phyloP scores from a whole-genome alignment of 2,888 invertebrate species.

The Drosophila quasianomalipes region DNA sequence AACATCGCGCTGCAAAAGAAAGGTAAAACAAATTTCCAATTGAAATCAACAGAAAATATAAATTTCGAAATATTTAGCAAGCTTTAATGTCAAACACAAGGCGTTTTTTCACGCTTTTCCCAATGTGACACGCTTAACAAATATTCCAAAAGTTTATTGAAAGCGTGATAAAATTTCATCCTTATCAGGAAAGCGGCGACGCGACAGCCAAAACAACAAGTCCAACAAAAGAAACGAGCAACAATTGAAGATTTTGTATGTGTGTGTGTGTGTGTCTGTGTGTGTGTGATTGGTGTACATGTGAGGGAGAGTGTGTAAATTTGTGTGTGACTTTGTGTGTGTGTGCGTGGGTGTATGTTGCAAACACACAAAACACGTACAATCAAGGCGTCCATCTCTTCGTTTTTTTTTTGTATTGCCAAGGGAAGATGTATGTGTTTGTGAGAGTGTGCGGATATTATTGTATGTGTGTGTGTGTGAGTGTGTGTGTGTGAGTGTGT shows the following conservation, averaged over 20 bases:
- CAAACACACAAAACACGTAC: conserved; percentile 57
- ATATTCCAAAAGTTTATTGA: conserved; percentile 79
- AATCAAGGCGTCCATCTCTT: conserved; percentile 53
- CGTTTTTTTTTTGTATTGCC: conserved; percentile 12
- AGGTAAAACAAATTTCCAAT: neutral
- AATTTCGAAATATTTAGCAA: conserved; percentile 6
- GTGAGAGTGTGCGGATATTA: conserved; percentile 5
- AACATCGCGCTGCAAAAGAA: conserved; percentile 92
- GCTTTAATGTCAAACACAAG: conserved; percentile 17
- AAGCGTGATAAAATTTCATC: conserved; percentile 83
- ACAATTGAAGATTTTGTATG: conserved; percentile 62
- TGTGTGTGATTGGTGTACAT: conserved; percentile 8
- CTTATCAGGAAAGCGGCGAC: conserved; percentile 64
- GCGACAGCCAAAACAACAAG: conserved; percentile 46
- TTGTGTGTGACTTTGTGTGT: conserved; percentile 16
- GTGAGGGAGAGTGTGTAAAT: neutral
- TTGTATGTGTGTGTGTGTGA: conserved; percentile 8
- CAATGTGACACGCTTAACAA: conserved; percentile 56
- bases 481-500: conserved; percentile 5
- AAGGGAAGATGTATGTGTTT: neutral
- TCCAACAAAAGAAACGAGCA: conserved; percentile 58
- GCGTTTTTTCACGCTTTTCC: neutral
- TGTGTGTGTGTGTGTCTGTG: conserved; percentile 7
- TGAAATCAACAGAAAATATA: neutral
- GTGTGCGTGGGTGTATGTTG: conserved; percentile 32